A percentile compares a stretch with the other conserved stretches of the same genome.
These are phyloP conservation scores for Actias luna DNA, from an alignment of 2,888 invertebrate species.

Conservation along the genomic window DNA sequence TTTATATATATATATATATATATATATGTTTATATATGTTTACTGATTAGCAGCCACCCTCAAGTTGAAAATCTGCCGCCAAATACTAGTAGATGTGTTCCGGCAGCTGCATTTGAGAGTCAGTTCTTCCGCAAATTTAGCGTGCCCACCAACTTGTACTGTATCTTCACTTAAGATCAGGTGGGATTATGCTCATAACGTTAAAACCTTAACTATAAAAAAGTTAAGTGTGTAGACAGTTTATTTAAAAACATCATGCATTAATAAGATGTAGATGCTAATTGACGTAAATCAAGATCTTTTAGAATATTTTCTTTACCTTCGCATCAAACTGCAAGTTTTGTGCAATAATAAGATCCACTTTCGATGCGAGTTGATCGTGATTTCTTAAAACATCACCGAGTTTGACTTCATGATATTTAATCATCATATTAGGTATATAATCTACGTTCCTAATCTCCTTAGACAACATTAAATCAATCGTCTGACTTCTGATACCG, in stretches of 20 bases:
- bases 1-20: no score
- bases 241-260: not conserved
- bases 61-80: no score
- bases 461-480: constrained; percentile 22
- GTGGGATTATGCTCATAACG: no score
- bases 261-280: not conserved
- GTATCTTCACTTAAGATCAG: no score
- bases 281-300: not conserved
- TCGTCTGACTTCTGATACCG: constrained; percentile 23
- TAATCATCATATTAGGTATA: constrained; percentile 23
- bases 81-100: no score
- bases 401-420: constrained; percentile 24
- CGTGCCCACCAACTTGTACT: no score
- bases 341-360: constrained; percentile 32
- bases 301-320: constrained; percentile 23
- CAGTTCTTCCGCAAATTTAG: no score
- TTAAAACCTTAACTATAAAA: no score
- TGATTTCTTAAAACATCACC: constrained; percentile 12
- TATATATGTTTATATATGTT: no score
- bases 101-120: no score
- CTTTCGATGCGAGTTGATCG: constrained; percentile 16
- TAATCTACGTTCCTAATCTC: constrained; percentile 24
- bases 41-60: no score
- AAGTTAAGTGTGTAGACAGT: not conserved
- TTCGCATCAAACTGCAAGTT: constrained; percentile 29